Evolutionary conservation across 2,797 vertebrate species (phyloP).

Genomic region (Cyclopterus lumpus): DNA sequence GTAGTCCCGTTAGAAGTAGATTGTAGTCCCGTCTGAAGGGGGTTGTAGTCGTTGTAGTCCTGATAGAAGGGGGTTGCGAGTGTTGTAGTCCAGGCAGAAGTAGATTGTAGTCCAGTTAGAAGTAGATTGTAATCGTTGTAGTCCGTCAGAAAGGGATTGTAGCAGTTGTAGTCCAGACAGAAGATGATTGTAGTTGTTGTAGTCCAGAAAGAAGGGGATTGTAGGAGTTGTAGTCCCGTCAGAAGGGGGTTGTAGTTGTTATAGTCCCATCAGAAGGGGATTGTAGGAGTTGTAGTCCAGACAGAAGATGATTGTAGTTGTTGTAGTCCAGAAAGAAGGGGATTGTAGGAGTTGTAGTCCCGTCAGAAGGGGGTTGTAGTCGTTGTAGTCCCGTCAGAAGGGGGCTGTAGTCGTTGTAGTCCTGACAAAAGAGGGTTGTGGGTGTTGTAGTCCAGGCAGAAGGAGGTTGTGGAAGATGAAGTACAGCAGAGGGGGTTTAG

Average conservation of each 20-base stretch:
- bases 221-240: background rate
- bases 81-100: background rate
- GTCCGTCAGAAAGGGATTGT: background rate
- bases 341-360: no score
- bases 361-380: background rate
- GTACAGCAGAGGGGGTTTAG: no score
- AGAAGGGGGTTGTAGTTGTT: background rate
- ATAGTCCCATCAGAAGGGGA: constrained; percentile 6
- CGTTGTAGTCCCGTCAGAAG: constrained; percentile 26
- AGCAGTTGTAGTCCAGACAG: background rate
- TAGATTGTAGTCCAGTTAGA: background rate
- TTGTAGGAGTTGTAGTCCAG: no score
- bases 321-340: background rate
- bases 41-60: background rate
- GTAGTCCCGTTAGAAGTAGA: background rate
- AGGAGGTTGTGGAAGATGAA: no score
- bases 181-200: background rate
- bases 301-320: no score
- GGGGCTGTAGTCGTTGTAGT: no score
- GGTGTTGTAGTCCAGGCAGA: background rate
- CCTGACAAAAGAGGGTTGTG: no score
- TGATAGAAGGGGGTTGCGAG: background rate
- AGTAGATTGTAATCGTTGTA: background rate
- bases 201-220: background rate
- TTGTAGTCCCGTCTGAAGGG: background rate